Percentiles rank a stretch among this genome's conserved stretches.
Conservation (phyloP, 2,888 invertebrate species). For the Molorchus minor region DNA sequence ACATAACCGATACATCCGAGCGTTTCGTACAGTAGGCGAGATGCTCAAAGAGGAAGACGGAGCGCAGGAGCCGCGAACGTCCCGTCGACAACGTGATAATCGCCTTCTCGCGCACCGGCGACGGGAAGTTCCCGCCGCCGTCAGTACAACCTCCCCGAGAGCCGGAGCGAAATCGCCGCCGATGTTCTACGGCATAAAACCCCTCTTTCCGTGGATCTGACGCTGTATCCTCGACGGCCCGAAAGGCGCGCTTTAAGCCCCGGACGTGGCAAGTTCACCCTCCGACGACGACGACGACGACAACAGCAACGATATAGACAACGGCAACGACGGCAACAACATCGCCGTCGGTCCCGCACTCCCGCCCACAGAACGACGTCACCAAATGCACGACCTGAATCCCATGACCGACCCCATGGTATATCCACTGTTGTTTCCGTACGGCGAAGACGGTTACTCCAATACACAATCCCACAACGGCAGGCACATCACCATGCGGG, state of each 20-base stretch:
- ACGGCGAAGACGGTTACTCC: slow-evolving; percentile 7
- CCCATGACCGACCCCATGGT: slow-evolving; percentile 7
- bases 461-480: background rate
- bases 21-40: background rate
- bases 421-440: slow-evolving; percentile 8
- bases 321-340: too few species aligned
- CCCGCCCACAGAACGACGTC: background rate
- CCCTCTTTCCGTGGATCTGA: slow-evolving; percentile 24
- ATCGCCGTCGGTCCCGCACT: too few species aligned
- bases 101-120: background rate
- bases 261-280: too few species aligned
- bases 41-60: background rate
- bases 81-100: background rate
- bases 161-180: slow-evolving; percentile 31
- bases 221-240: slow-evolving; percentile 8
- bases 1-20: background rate
- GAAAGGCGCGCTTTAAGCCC: too few species aligned
- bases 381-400: slow-evolving; percentile 23
- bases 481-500: slow-evolving; percentile 8
- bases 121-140: background rate
- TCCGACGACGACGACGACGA: too few species aligned
- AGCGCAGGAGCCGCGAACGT: too few species aligned
- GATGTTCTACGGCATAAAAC: slow-evolving; percentile 29
- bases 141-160: slow-evolving; percentile 24
- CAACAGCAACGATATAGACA: background rate